phyloP scores from a whole-genome alignment of 2,113 vertebrate genomes.

The human (Homo sapiens) region GRCh38 chr2:124035501-124036000 shows the following conservation, averaged over 20 bases:
- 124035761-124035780: background rate
- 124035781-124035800: background rate
- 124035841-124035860: background rate
- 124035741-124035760: background rate
- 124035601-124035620: background rate
- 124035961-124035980: too few species aligned
- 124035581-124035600: background rate
- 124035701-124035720: background rate
- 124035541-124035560: background rate
- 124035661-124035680: background rate
- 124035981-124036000: too few species aligned
- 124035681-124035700: background rate
- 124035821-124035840: background rate
- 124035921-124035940: too few species aligned
- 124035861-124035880: background rate
- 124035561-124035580: background rate
- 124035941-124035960: too few species aligned
- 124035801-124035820: background rate
- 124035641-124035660: background rate
- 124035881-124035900: background rate
- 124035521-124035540: background rate
- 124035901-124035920: background rate
- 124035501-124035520: background rate
- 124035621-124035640: constrained; percentile 39
- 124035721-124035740: background rate